These are phyloP conservation scores for Lamellibrachia luymesi DNA, from an alignment of 1,140 invertebrate species.

Conservation along the genomic window DNA sequence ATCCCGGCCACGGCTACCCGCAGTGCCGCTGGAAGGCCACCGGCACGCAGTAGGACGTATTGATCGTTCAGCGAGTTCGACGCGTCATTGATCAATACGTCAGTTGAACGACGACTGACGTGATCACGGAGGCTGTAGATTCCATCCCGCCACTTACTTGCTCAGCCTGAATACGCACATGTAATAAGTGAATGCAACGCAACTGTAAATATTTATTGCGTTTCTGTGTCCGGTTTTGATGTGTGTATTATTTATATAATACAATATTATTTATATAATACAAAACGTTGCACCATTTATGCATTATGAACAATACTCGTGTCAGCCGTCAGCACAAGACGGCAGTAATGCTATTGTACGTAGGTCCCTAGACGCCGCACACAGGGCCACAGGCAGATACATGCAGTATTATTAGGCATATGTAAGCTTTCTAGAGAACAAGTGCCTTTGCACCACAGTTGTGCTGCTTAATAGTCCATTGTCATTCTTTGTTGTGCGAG, in stretches of 20 bases:
- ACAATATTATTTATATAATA: background rate
- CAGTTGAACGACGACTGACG: background rate
- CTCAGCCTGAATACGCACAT: background rate
- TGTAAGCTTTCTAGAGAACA: background rate
- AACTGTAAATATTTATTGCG: background rate
- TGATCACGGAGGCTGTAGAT: background rate
- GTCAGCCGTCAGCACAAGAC: background rate
- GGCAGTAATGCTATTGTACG: background rate
- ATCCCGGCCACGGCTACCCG: too few species aligned
- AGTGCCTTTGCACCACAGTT: background rate
- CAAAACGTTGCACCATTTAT: background rate
- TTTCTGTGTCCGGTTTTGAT: background rate
- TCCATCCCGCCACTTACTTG: background rate
- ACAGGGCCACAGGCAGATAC: too few species aligned
- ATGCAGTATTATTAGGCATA: background rate
- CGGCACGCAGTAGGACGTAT: too few species aligned
- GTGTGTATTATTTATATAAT: background rate
- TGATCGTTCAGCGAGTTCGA: background rate
- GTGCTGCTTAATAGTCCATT: background rate
- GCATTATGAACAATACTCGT: background rate
- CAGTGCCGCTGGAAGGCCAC: too few species aligned
- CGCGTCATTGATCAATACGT: background rate
- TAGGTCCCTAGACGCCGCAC: background rate
- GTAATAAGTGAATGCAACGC: background rate
- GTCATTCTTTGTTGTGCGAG: background rate